These are phyloP conservation scores for Dioctria rufipes DNA, from an alignment of 2,888 invertebrate genomes.

Conservation along the genomic window DNA sequence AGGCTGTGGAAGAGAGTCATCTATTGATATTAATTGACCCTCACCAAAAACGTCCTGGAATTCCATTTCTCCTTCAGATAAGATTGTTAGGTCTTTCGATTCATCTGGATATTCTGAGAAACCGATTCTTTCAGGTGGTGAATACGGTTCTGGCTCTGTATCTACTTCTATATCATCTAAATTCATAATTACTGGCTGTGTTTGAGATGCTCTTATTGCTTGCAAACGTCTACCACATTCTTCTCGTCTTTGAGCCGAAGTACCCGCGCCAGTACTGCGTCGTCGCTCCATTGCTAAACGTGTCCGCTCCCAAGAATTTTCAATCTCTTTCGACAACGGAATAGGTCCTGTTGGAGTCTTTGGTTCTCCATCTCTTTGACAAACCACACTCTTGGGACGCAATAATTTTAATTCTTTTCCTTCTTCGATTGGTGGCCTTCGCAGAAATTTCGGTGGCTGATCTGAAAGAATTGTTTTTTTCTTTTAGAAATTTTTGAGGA, in stretches of 20 bases:
- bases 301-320: constrained; percentile 51
- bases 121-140: constrained; percentile 50
- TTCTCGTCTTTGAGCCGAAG: no score
- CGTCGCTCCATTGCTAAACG: background rate
- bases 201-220: constrained; percentile 36
- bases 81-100: constrained; percentile 15
- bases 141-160: constrained; percentile 42
- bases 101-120: constrained; percentile 51
- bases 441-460: background rate
- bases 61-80: constrained; percentile 31
- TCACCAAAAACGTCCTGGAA: constrained; percentile 48
- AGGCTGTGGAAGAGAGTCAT: background rate
- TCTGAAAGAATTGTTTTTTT: constrained; percentile 27
- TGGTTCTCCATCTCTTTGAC: no score
- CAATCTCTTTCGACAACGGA: background rate
- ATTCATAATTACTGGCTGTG: constrained; percentile 39
- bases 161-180: constrained; percentile 53
- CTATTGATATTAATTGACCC: constrained; percentile 2
- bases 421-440: constrained; percentile 5
- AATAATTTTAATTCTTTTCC: background rate
- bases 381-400: background rate
- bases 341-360: background rate
- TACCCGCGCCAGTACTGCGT: background rate
- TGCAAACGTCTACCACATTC: background rate
- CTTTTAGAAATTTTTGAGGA: background rate